Evolutionary conservation across 2,113 vertebrate species (phyloP).

Genomic region (Vicugna pacos): DNA sequence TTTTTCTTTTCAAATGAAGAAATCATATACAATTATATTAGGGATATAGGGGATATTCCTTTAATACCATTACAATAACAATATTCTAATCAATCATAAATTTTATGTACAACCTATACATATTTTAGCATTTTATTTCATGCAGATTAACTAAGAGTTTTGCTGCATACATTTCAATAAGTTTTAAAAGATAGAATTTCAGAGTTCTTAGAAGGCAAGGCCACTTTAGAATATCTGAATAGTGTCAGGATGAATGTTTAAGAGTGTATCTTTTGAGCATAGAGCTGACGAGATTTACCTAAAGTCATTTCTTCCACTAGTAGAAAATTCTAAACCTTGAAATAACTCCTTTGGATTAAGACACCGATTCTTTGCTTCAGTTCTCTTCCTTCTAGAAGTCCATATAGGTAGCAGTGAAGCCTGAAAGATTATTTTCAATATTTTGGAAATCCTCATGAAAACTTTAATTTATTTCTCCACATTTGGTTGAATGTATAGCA

Average conservation of each 20-base stretch:
- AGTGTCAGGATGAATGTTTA: neutral
- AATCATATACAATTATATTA: neutral
- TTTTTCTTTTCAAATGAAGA: neutral
- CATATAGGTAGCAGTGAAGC: neutral
- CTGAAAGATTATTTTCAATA: conserved; percentile 37
- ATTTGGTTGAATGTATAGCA: conserved; percentile 36
- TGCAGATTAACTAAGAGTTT: neutral
- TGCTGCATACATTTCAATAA: neutral
- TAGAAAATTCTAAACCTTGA: neutral
- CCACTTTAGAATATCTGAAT: neutral
- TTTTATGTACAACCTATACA: neutral
- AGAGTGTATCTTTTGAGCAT: neutral
- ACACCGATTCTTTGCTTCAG: neutral
- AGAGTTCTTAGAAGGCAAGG: neutral
- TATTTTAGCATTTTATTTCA: conserved; percentile 45
- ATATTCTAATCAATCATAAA: neutral
- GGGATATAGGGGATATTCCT: neutral
- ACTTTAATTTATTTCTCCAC: conserved; percentile 20
- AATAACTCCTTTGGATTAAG: conserved; percentile 49
- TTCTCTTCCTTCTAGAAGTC: conserved; percentile 31
- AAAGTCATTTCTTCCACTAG: conserved; percentile 8
- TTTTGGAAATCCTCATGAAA: conserved; percentile 10
- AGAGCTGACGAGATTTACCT: neutral
- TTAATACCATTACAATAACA: neutral
- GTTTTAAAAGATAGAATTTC: conserved; percentile 12